Evolutionary conservation across 2,113 vertebrate genomes (phyloP), one percentile per base, ranked within the genome.

Genomic region (Ceratotherium simum): DNA sequence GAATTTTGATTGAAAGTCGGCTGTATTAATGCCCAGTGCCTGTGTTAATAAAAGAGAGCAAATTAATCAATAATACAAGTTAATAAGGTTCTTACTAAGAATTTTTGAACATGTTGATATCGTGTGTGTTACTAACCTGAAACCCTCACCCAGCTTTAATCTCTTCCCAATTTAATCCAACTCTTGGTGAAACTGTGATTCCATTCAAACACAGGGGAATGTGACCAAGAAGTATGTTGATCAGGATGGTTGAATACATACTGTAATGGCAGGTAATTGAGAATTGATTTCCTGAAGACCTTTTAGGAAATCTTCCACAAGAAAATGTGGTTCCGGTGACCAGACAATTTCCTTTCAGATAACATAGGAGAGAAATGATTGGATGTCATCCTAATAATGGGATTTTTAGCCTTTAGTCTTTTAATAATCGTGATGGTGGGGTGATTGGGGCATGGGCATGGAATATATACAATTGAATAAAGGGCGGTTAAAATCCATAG

Each of bases 1-100:
- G 13, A 75, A 39, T 96, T 76, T 98, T 91, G 65, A 83, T 48
- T 81, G 70, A 96, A 13, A 39, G 25, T 81, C 65, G 78, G 42
- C 18, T 86, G 93, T 78, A 18, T 80, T 90, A 58, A 56, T 60
- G 18, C 39, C 60, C 60, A 79, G 21, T 88, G 62, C 20, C 64
- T 79, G 4, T 54, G 46, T 54, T 80, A 83, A 46, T 97, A 42
- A 85, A 65, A 76, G 11, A 7, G 36, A 76, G 6, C 8, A 95
- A 64, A 81, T 70, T 70, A 76, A 42, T 86, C 54, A 95, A 80
- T 91, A 64, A 67, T 75, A 25, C 10, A 46, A 64, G 23, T 54
- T 95, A 87, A 84, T 92, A 86, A 75, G 72, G 46, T n/a, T 36
- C 21, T 86, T 51, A 60, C 8, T 70, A 92, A 96, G 56, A 65